Evolutionary conservation across 2,888 invertebrate species (phyloP), one percentile per base, ranked within the genome.

Genomic region (Ceriagrion tenellum): DNA sequence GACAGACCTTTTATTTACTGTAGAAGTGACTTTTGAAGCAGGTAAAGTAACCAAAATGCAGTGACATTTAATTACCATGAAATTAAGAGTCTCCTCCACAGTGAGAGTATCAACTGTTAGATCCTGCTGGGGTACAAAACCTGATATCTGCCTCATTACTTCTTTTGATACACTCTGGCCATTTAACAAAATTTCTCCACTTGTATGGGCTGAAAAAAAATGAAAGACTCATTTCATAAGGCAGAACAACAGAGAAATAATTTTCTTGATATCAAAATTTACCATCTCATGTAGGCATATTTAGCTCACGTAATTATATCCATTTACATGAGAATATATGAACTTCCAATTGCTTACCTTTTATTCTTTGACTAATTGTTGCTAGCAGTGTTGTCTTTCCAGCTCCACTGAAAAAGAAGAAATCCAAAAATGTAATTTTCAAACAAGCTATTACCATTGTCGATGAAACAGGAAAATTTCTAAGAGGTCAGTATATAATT

Each of bases 91-190:
- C 96, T 99, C 99, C 95, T 97, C 97, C 26, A 99, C 98, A 0
- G 98, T 98, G 95, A 99, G 97, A 55, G 98, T 98, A 95, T 98
- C 98, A 35, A 99, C 97, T 95, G 98, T 98, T 96, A 99, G 97
- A 97, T 99, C 99, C 96, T 98, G 98, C 96, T 99, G 99, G 13
- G 99, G 99, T 90, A 99, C 98, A 97, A 99, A 99, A 95, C 98
- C 98, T 2, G 99, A 98, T 96, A 99, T 98, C 96, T 98, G 97
- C 96, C 98, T 97, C 97, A 98, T 98, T 95, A 98, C 97, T 96
- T 97, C 97, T 89, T 97, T 97, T 26, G 98, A 97, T 95, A 98
- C 97, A 90, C 97, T 96, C 95, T 97, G 97, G 13, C 98, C 98
- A 96, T 98, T 98, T 95, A 98, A 97, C 97, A 98, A 97, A 95